Evolutionary conservation across 2,888 invertebrate species (phyloP), one percentile per base, ranked within the genome.

Genomic region (Cyclophora albipunctata): DNA sequence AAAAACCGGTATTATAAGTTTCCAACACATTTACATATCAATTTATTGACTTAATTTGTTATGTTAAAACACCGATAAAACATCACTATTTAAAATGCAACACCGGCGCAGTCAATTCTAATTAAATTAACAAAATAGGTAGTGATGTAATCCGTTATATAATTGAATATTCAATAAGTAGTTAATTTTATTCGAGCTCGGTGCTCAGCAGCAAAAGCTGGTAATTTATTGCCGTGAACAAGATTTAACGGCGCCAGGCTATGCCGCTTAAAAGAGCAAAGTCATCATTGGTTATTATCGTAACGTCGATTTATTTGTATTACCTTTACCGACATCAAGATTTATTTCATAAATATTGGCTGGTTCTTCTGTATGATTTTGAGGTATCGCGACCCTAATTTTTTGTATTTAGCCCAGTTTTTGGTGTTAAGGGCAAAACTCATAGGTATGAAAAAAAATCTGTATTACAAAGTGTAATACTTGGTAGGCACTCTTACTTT

Each of bases 181-280:
- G 40, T 55, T 52, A 57, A 57, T 55, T 58, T 60, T 57, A 50
- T 46, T 42, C 50, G 51, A 42, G 49, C 48, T 34, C 58, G 48
- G 41, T 48, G 37, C 42, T 50, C 35, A 52, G 46, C 42, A 51
- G 53, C 55, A 47, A 52, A 51, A 54, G 49, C 34, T 45, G 34
- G 52, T 60, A 50, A 60, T 63, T 61, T 60, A 61, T 57, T 51
- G 46, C 48, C 53, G 52, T 59, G 53, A 35, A 48, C 42, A 49
- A 53, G 55, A 57, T 59, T 59, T 58, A 57, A 53, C 49, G 48
- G 52, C 34, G 20, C 7, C 34, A 20, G 47, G 37, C 33, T 52
- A 40, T 49, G 42, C 44, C 47, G 54, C 51, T 48, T 48, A 53
- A 57, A 58, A 54, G 45, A 54, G 50, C 51, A 55, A 58, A 55